Evolutionary conservation across 1,140 invertebrate genomes (phyloP), one percentile per base, ranked within the genome.

Genomic region (Macrosteles quadrilineatus): DNA sequence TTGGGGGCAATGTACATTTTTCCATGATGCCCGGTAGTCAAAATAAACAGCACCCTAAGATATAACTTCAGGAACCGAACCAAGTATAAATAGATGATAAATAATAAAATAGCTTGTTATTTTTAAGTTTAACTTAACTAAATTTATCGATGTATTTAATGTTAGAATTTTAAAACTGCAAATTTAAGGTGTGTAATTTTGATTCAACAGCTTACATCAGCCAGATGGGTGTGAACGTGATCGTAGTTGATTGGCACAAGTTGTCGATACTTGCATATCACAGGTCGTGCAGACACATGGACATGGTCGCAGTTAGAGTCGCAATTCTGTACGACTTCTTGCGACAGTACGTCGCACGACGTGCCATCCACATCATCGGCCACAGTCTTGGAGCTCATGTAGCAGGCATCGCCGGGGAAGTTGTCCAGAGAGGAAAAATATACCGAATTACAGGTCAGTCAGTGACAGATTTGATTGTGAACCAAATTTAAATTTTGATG

Each of bases 381-480:
- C 88, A 90, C 72, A 90, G 88, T 71, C 81, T 91, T 19, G 89
- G 89, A 2, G 88, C 87, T 3, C 89, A 91, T 71, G 80, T 90
- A 0, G 83, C 84, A 0, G 88, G 88, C 0, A 82, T 88, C 53
- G 85, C 86, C 2, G 88, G 86, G 21, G 23, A 57, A n/a, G 14
- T 62, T 14, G 25, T 70, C 3, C 9, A 9, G 11, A 32, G 32
- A n/a, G 68, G 68, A 14, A 69, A 53, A n/a, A 29, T 69, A 2
- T n/a, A 63, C 12, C 62, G 71, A 30, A 67, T 72, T n/a, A 72
- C 71, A 32, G 71, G 71, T 70, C 19, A 25, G 50, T 32, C 2
- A 27, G 23, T 36, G 14, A 36, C 32, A n/a, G n/a, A n/a, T n/a
- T n/a, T n/a, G n/a, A n/a, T n/a, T n/a, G n/a, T n/a, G n/a, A n/a